phyloP scores from a whole-genome alignment of 2,888 invertebrate genomes.

The Dicyrtoma fusca region DNA sequence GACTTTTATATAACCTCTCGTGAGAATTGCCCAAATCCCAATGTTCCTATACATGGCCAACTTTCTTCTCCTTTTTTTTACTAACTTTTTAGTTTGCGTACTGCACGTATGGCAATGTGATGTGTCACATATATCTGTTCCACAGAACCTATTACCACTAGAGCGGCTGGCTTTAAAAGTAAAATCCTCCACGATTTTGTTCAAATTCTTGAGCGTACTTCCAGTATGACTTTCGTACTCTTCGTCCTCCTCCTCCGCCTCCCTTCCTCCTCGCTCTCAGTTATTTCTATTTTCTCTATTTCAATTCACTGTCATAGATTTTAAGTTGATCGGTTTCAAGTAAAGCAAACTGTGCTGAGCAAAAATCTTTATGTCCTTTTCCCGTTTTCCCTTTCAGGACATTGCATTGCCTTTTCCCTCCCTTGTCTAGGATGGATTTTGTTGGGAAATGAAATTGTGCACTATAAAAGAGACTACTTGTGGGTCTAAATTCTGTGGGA shows the following conservation, averaged over 20 bases:
- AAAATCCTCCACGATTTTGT: conserved; percentile 5
- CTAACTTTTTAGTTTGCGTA: conserved; percentile 42
- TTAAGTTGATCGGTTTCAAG: not conserved
- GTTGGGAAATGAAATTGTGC: not conserved
- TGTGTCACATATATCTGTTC: conserved; percentile 47
- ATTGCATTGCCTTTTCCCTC: conserved; percentile 13
- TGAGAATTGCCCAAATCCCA: conserved; percentile 48
- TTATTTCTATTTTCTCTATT: conserved; percentile 13
- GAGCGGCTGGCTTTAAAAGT: conserved; percentile 27
- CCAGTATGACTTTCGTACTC: not conserved
- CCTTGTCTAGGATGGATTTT: no score
- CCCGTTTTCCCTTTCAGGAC: no score
- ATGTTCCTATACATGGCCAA: conserved; percentile 28
- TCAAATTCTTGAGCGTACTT: not conserved
- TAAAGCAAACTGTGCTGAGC: no score
- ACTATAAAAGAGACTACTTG: not conserved
- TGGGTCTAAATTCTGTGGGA: conserved; percentile 1
- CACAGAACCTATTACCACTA: conserved; percentile 34
- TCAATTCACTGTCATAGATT: conserved; percentile 20
- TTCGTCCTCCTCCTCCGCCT: conserved; percentile 7
- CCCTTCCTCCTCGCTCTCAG: not conserved
- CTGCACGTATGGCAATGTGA: conserved; percentile 38
- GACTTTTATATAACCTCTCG: conserved; percentile 49
- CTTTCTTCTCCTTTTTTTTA: conserved; percentile 27
- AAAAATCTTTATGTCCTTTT: conserved; percentile 1